Evolutionary conservation across 1,140 invertebrate genomes (phyloP).

Genomic region (Neotoxoptera formosana): DNA sequence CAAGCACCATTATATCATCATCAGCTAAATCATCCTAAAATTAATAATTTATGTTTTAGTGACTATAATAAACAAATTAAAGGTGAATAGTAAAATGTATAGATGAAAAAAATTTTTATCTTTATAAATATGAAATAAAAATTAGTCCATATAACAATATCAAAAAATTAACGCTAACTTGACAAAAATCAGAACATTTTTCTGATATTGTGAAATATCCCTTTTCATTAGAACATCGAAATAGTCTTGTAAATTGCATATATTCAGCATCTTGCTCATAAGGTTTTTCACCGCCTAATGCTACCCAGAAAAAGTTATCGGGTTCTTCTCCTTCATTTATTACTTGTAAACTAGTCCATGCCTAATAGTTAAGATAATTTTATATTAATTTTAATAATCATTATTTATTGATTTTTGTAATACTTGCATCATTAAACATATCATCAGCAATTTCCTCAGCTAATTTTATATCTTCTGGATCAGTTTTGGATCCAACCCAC

Average conservation of each 20-base stretch:
- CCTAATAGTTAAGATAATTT: conserved; percentile 63
- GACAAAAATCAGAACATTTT: conserved; percentile 99
- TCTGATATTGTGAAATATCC: conserved; percentile 99
- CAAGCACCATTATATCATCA: conserved; percentile 99
- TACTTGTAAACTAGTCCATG: conserved; percentile 84
- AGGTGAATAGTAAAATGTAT: too few relatives aligned
- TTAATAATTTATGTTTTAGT: conserved; percentile 5
- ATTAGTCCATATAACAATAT: neutral
- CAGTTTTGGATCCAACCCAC: conserved; percentile 92
- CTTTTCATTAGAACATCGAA: conserved; percentile 99
- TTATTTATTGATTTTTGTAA: neutral
- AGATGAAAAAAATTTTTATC: too few relatives aligned
- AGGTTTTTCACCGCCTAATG: conserved; percentile 88
- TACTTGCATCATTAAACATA: conserved; percentile 84
- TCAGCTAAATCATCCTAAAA: conserved; percentile 95
- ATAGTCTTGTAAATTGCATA: conserved; percentile 93
- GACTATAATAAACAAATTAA: too few relatives aligned
- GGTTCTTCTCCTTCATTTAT: conserved; percentile 97
- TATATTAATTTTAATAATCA: neutral
- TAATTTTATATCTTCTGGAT: conserved; percentile 86
- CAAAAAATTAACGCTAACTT: conserved; percentile 71
- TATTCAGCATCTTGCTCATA: conserved; percentile 93
- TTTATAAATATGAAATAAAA: neutral
- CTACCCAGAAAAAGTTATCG: conserved; percentile 99
- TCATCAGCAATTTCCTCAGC: conserved; percentile 93